Evolutionary conservation across 2,888 invertebrate species (phyloP), one percentile per base, ranked within the genome.

Genomic region (Nebria brevicollis): DNA sequence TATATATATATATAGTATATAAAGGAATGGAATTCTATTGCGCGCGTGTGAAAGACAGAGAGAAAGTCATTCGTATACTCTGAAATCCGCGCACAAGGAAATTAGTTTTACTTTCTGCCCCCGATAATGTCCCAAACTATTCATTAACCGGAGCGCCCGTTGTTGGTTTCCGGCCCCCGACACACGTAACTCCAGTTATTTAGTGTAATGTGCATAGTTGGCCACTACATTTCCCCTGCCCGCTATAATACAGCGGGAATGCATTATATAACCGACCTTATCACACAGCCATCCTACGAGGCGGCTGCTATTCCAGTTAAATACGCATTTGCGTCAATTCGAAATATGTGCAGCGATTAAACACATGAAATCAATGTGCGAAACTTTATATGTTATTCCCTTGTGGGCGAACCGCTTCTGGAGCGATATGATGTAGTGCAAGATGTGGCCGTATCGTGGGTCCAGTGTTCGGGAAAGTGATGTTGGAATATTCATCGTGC

Each of bases 31-130:
- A 34, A 34, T 34, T 34, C 34, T 34, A 34, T 34, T 34, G 34
- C 34, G 34, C 54, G 4, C 13, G 4, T 11, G 54, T 7, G 8
- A 13, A 7, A 54, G 54, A 11, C 7, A 54, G 54, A 54, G 54
- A 54, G 54, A 54, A 7, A 13, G 54, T 8, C 13, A 8, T 54
- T 54, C 54, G 54, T 13, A 13, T 54, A 11, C 54, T 11, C 11
- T 54, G 54, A 54, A 54, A 54, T 70, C 13, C 70, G 34, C 70
- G 41, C 20, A 42, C 34, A 8, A 13, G 54, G 78, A 78, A 78
- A 78, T 78, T 78, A 78, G 78, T 78, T 78, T 78, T 78, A 78
- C 78, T 78, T 78, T 78, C 78, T 73, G 78, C 73, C 72, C 77
- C 72, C 73, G 78, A 78, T 78, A 78, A 78, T 78, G 66, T 54